Conservation (phyloP, 2,113 vertebrate species). For the Phaethon lepturus region DNA sequence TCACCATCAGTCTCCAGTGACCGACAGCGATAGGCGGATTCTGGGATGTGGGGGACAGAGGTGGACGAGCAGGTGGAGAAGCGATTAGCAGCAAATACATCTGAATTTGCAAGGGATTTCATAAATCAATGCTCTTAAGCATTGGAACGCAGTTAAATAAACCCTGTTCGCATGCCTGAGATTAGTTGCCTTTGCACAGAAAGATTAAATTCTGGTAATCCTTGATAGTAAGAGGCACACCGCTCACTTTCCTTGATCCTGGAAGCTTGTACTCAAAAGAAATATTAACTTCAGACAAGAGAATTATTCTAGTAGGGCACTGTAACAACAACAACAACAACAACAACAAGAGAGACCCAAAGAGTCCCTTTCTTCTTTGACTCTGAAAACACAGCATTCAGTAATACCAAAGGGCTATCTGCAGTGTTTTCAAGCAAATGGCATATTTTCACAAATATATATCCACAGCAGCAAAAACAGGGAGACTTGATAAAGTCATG, state of each 20-base stretch:
- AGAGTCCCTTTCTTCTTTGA: background rate
- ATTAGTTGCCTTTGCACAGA: slow-evolving; percentile 50
- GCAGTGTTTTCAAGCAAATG: background rate
- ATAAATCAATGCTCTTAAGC: slow-evolving; percentile 61
- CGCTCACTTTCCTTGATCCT: background rate
- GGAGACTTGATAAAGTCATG: background rate
- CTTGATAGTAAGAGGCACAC: background rate
- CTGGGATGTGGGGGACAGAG: slow-evolving; percentile 25
- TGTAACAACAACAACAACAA: background rate
- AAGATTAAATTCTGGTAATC: slow-evolving; percentile 39
- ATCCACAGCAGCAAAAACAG: background rate
- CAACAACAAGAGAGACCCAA: background rate
- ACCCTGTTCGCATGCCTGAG: slow-evolving; percentile 61
- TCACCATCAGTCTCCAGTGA: slow-evolving; percentile 73
- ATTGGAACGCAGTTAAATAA: slow-evolving; percentile 53
- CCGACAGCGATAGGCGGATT: slow-evolving; percentile 42
- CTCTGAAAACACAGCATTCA: accelerated
- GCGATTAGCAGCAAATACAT: slow-evolving; percentile 68
- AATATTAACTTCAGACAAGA: slow-evolving; percentile 36
- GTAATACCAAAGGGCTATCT: background rate
- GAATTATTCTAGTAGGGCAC: slow-evolving; percentile 13
- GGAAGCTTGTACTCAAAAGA: slow-evolving; percentile 25
- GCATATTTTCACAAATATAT: background rate
- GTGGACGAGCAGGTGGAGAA: slow-evolving; percentile 74
- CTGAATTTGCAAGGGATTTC: slow-evolving; percentile 73